Evolutionary conservation across 2,888 invertebrate species (phyloP).

Genomic region (Acleris holmiana): DNA sequence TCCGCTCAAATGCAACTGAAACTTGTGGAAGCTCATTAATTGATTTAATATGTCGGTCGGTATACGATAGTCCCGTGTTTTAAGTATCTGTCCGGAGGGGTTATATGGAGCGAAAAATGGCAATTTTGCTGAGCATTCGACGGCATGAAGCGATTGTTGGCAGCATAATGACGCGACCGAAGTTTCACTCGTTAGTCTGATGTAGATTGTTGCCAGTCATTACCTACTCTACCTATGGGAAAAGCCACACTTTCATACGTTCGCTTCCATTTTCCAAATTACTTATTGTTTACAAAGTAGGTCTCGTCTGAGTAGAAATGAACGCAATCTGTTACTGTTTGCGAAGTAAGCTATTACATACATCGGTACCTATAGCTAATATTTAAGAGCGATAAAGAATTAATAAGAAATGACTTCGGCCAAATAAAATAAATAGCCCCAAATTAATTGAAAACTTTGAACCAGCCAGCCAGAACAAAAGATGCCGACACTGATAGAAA

Average conservation of each 20-base stretch:
- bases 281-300: conserved; percentile 58
- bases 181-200: conserved; percentile 63
- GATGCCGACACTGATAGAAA: conserved; percentile 22
- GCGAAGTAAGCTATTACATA: conserved; percentile 37
- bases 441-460: conserved; percentile 21
- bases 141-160: conserved; percentile 52
- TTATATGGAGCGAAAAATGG: conserved; percentile 55
- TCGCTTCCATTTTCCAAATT: conserved; percentile 62
- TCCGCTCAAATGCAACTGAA: conserved; percentile 61
- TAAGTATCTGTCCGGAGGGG: conserved; percentile 50
- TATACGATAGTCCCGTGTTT: conserved; percentile 45
- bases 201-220: conserved; percentile 60
- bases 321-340: conserved; percentile 50
- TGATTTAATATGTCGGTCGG: conserved; percentile 57
- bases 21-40: conserved; percentile 60
- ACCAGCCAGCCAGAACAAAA: conserved; percentile 19
- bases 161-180: conserved; percentile 59
- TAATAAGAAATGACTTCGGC: not conserved
- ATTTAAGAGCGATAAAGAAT: conserved; percentile 7
- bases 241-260: conserved; percentile 54
- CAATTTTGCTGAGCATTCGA: conserved; percentile 48
- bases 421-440: conserved; percentile 4
- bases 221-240: conserved; percentile 51
- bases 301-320: conserved; percentile 49
- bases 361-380: conserved; percentile 34